These are phyloP conservation scores for Morpho achilles DNA, from an alignment of 2,888 invertebrate species.

Conservation along the genomic window DNA sequence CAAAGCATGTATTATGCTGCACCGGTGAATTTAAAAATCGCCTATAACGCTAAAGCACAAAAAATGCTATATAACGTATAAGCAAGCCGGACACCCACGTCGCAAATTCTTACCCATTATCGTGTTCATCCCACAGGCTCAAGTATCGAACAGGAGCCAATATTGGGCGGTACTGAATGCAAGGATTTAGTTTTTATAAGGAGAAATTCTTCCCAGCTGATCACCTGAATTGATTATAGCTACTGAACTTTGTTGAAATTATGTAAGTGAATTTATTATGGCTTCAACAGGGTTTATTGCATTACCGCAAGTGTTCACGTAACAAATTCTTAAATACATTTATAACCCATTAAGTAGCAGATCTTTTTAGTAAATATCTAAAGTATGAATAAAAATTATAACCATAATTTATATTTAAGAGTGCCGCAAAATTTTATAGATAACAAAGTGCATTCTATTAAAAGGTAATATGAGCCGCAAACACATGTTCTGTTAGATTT, in stretches of 20 bases:
- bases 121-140: constrained; percentile 67
- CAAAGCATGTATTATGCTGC: constrained; percentile 59
- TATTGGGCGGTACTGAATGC: constrained; percentile 51
- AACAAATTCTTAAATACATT: constrained; percentile 3
- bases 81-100: constrained; percentile 71
- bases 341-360: constrained; percentile 9
- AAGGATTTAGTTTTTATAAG: constrained; percentile 56
- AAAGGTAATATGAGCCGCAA: constrained; percentile 17
- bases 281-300: constrained; percentile 18
- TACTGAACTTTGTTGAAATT: constrained; percentile 19
- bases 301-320: constrained; percentile 4
- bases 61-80: constrained; percentile 61
- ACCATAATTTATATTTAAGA: constrained; percentile 2
- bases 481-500: constrained; percentile 34
- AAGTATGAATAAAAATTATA: constrained; percentile 9
- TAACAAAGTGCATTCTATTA: constrained; percentile 9
- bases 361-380: constrained; percentile 3
- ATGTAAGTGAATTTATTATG: constrained; percentile 19
- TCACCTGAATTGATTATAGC: constrained; percentile 38
- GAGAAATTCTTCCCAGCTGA: constrained; percentile 53
- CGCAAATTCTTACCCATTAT: constrained; percentile 60
- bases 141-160: constrained; percentile 64
- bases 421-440: constrained; percentile 8
- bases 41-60: constrained; percentile 40
- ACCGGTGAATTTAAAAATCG: constrained; percentile 49